Conservation (phyloP, 2,888 invertebrate genomes). For the Sinotaia quadrata region DNA sequence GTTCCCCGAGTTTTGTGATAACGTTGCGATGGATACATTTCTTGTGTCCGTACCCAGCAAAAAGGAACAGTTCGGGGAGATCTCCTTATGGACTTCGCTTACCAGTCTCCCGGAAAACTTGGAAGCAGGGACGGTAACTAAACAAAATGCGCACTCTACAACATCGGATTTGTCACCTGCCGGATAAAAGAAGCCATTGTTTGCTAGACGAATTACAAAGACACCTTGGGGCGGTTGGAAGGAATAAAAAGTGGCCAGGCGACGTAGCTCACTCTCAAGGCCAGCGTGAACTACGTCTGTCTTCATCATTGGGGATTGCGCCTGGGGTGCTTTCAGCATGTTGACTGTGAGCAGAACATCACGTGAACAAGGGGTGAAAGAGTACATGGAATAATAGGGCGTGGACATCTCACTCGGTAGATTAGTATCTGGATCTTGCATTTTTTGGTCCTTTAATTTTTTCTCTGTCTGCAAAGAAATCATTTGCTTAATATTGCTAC, state of each 20-base stretch:
- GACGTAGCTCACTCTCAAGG: neutral
- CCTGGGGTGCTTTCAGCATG: too few relatives aligned
- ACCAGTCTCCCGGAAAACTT: neutral
- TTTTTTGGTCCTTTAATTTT: too few relatives aligned
- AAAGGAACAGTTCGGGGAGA: neutral
- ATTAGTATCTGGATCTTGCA: too few relatives aligned
- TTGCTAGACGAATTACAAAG: neutral
- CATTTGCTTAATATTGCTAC: too few relatives aligned
- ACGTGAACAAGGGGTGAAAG: too few relatives aligned
- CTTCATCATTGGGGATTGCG: too few relatives aligned
- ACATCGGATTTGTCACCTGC: neutral
- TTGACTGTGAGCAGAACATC: too few relatives aligned
- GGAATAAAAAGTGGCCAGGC: neutral
- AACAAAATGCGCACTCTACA: neutral
- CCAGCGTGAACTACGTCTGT: neutral
- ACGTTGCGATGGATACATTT: neutral
- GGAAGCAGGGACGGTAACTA: neutral
- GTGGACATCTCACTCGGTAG: too few relatives aligned
- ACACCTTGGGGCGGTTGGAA: neutral
- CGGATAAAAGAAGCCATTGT: neutral
- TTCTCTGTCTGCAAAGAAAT: too few relatives aligned
- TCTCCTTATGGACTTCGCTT: neutral
- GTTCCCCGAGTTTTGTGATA: neutral
- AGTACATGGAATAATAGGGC: too few relatives aligned
- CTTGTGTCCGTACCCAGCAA: neutral